Evolutionary conservation across 1,140 invertebrate genomes (phyloP), one percentile per base, ranked within the genome.

Genomic region (Macrobrachium nipponense): DNA sequence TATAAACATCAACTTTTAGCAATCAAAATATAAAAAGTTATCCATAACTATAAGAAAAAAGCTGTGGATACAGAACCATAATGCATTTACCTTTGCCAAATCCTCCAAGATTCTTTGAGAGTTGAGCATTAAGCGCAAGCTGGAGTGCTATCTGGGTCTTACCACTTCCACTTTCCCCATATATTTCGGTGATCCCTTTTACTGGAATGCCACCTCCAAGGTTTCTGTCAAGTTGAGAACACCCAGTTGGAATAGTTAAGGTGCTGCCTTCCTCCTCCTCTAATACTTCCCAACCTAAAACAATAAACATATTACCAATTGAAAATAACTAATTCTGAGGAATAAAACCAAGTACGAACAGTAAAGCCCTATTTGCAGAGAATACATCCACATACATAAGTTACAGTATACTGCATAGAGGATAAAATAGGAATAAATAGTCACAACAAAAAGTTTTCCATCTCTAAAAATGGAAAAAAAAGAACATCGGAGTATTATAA

Each of bases 131-230:
- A 10, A 95, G 90, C 61, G 93, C 91, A 7, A 96, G 90, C 91
- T 97, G 96, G 44, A 98, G 90, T 89, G 94, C 95, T 18, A 97
- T 89, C 91, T 98, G 97, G 1, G 96, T 96, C 92, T 97, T 98
- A 20, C 96, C 96, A 89, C 93, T 93, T 12, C 95, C 95, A 91
- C 96, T 95, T 90, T 94, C 94, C 17, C 96, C 97, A 91, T 94
- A 94, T 90, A 98, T 93, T 92, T 98, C 96, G 73, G 95, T 96
- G 18, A 98, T 93, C 27, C 95, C 95, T 82, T 93, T 93, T 83
- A 91, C 92, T 44, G 94, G 91, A 77, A 97, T 92, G n/a, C 96
- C 96, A 59, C 96, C 96, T 89, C 91, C 90, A 44, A 95, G 91
- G 83, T 94, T 90, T 43, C 89, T 88, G 91, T 96, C 94, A 77